These are phyloP conservation scores for Morelia viridis DNA, from an alignment of 2,797 vertebrate species.

Conservation along the genomic window DNA sequence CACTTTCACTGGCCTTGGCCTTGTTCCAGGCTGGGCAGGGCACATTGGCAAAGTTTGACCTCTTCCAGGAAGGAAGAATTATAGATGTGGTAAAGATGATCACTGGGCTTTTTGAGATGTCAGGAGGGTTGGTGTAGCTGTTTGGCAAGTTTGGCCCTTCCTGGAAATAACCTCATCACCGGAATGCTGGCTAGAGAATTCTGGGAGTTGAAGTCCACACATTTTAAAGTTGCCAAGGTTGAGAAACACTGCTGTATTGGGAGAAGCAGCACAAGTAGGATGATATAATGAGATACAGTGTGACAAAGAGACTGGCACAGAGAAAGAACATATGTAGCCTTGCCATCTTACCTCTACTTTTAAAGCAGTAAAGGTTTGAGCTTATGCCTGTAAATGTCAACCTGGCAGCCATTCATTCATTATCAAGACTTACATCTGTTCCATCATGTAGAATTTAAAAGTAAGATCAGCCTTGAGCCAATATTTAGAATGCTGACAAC, in stretches of 20 bases:
- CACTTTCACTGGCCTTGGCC: background rate
- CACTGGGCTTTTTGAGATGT: background rate
- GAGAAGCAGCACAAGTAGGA: background rate
- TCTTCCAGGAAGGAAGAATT: background rate
- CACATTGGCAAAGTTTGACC: background rate
- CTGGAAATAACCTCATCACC: background rate
- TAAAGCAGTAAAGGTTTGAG: background rate
- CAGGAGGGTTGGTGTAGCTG: background rate
- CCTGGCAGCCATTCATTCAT: background rate
- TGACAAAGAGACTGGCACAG: background rate
- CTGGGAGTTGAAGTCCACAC: no score
- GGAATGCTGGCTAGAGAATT: no score
- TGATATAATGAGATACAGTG: background rate
- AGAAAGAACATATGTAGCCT: background rate
- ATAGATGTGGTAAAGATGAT: background rate
- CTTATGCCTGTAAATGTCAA: background rate
- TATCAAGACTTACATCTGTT: background rate
- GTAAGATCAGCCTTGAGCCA: background rate
- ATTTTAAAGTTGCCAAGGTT: no score
- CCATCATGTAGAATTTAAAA: background rate
- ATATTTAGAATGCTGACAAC: background rate
- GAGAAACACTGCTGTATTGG: background rate
- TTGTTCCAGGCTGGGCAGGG: background rate
- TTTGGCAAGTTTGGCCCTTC: background rate
- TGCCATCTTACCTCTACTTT: background rate